phyloP scores from a whole-genome alignment of 2,888 invertebrate species.

The Chrysomela aeneicollis region DNA sequence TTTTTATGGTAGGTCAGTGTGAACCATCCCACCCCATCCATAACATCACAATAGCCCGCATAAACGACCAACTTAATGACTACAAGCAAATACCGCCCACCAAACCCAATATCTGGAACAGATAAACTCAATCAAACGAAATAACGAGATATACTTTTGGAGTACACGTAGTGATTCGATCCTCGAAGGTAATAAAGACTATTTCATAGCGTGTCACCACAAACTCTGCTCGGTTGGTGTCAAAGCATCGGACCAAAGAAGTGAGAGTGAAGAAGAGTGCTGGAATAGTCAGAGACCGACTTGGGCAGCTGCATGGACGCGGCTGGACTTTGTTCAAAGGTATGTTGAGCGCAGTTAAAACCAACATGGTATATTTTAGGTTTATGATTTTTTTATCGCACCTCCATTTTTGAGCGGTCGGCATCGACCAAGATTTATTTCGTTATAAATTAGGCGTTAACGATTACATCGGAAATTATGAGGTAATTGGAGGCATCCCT shows the following conservation, averaged over 20 bases:
- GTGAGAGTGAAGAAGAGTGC: constrained; percentile 35
- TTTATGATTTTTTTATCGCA: constrained; percentile 59
- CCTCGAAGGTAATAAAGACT: constrained; percentile 59
- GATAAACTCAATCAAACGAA: constrained; percentile 45
- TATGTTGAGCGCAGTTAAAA: constrained; percentile 59
- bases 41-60: too few relatives aligned
- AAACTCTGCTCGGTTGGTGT: constrained; percentile 60
- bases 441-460: constrained; percentile 4
- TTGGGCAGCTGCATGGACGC: constrained; percentile 49
- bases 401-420: constrained; percentile 42
- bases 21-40: too few relatives aligned
- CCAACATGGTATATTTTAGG: constrained; percentile 58
- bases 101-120: constrained; percentile 32
- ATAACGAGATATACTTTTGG: constrained; percentile 48
- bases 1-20: too few relatives aligned
- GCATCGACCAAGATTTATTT: constrained; percentile 20
- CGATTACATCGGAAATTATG: not conserved
- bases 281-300: constrained; percentile 30
- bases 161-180: constrained; percentile 57
- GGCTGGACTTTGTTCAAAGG: constrained; percentile 58
- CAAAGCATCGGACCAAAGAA: constrained; percentile 51
- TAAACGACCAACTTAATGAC: constrained; percentile 45
- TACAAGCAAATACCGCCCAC: constrained; percentile 50
- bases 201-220: constrained; percentile 62
- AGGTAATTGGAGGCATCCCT: not conserved